Evolutionary conservation across 2,113 vertebrate genomes (phyloP), one percentile per base, ranked within the genome.

Genomic region (Orthonyx spaldingii): DNA sequence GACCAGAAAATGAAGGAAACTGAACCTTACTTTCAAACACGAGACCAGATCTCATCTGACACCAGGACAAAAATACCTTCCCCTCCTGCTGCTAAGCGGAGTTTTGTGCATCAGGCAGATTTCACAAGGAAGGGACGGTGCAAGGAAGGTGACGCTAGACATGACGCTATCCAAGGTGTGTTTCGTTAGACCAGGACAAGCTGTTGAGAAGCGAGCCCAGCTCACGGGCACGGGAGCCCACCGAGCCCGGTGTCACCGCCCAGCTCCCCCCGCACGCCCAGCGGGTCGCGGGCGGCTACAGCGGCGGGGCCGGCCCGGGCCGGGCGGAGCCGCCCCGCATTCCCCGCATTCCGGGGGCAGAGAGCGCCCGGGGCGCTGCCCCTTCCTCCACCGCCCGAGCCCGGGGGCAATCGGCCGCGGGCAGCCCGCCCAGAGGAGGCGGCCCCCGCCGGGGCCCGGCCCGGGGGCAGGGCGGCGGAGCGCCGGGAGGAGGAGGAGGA

Each of bases 231-330:
- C 33, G 24, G 39, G 42, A 66, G 10, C 11, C 13, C 70, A 37
- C 5, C 1, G 52, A 30, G 3, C 57, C 47, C n/a, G n/a, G 13
- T 1, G 32, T 16, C 1, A 21, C 10, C 49, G 7, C 49, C 35
- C 65, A 1, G 42, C 53, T 37, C 10, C 9, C 28, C 32, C 41
- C 46, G 23, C 55, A 32, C 50, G 8, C 39, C 39, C 6, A 4
- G 8, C n/a, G 28, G 32, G 28, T 32, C 49, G 10, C 37, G 17
- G 52, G 53, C 53, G 33, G 37, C 46, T 28, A 10, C 53, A 15
- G 63, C 55, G 22, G 27, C 13, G 63, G n/a, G 50, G 49, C 72
- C 23, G 41, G 23, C 27, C 42, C 42, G 39, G 33, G 44, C 37
- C 27, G 33, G 35, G 70, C 16, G 26, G 61, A 44, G 23, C 64